Evolutionary conservation across 2,113 vertebrate species (phyloP).

Genomic region (Gnathonemus longibarbis): DNA sequence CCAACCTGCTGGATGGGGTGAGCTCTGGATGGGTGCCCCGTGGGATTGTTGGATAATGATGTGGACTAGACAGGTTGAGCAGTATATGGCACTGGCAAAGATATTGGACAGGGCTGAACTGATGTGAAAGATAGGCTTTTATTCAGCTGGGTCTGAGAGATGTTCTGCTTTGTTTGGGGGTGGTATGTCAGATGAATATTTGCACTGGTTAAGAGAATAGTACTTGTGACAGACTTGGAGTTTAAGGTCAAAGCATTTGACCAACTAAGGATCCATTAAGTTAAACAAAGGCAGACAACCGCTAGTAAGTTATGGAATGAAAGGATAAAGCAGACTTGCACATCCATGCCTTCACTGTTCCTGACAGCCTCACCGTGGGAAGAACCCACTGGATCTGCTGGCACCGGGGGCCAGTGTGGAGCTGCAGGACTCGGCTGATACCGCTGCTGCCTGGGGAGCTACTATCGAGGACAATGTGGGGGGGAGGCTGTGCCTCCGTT

Average conservation of each 20-base stretch:
- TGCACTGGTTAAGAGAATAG: not conserved
- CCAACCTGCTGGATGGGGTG: conserved; percentile 86
- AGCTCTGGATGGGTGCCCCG: conserved; percentile 37
- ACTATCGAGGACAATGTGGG: conserved; percentile 83
- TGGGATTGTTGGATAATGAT: not conserved
- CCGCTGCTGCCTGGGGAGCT: conserved; percentile 74
- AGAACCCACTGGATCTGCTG: conserved; percentile 86
- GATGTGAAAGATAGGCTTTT: not conserved
- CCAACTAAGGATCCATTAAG: not conserved
- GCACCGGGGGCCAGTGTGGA: conserved; percentile 79
- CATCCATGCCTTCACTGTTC: not conserved
- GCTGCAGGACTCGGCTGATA: conserved; percentile 69
- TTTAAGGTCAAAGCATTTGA: not conserved
- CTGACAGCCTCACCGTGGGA: conserved; percentile 79
- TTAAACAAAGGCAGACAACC: not conserved
- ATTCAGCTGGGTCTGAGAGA: not conserved
- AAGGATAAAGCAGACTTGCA: not conserved
- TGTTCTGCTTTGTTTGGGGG: not conserved
- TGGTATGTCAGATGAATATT: not conserved
- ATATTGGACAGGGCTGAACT: not conserved
- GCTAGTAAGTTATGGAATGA: not conserved
- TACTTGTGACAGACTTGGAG: not conserved
- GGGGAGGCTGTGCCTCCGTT: conserved; percentile 76
- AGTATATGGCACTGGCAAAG: not conserved
- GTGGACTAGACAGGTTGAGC: not conserved